Percentiles rank a stretch among this genome's conserved stretches.
phyloP scores from a whole-genome alignment of 2,888 invertebrate species.

The Diloba caeruleocephala region DNA sequence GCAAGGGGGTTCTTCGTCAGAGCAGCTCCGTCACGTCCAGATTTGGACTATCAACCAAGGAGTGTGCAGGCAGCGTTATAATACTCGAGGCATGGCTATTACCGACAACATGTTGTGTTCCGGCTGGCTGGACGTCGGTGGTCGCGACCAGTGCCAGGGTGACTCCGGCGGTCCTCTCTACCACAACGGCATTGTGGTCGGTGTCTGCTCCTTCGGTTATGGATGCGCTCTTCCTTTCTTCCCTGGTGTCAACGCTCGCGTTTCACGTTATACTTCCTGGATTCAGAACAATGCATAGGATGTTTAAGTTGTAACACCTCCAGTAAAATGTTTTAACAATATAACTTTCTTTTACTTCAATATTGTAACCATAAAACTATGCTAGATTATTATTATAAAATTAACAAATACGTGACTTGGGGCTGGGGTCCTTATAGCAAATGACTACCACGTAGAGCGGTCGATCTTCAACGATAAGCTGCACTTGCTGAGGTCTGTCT shows the following conservation, averaged over 20 bases:
- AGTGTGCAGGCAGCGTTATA: conserved; percentile 58
- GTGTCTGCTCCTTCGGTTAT: conserved; percentile 67
- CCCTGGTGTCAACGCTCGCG: conserved; percentile 67
- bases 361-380: too few relatives aligned
- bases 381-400: too few relatives aligned
- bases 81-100: not conserved
- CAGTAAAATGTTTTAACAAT: too few relatives aligned
- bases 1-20: conserved; percentile 57
- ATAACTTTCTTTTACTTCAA: too few relatives aligned
- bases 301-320: too few relatives aligned
- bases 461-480: too few relatives aligned
- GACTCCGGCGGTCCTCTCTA: conserved; percentile 72
- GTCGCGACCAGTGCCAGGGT: conserved; percentile 76
- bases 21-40: conserved; percentile 66
- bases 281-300: conserved; percentile 23
- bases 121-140: conserved; percentile 64
- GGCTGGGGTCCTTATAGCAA: too few relatives aligned
- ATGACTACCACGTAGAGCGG: too few relatives aligned
- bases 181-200: conserved; percentile 66
- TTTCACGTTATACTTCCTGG: conserved; percentile 30
- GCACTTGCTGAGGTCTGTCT: too few relatives aligned
- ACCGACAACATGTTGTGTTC: conserved; percentile 64
- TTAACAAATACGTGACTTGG: too few relatives aligned
- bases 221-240: conserved; percentile 59
- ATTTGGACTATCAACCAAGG: conserved; percentile 62